Conservation (phyloP, 1,140 invertebrate genomes). For the Zaprionus davidi region DNA sequence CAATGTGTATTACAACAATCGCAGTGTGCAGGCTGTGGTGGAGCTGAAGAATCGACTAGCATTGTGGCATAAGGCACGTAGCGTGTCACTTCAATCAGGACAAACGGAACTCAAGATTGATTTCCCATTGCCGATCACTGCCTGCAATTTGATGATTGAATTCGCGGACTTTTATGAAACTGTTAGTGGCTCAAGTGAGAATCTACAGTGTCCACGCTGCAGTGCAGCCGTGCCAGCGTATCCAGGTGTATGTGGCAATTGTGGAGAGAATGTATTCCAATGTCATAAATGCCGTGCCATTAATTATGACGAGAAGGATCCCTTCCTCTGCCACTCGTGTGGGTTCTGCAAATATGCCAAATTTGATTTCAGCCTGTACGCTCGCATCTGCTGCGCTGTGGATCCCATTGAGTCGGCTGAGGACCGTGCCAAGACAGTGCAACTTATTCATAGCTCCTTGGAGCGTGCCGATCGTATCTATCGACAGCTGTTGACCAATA, state of each 20-base stretch:
- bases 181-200: constrained; percentile 93
- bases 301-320: constrained; percentile 99
- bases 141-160: constrained; percentile 99
- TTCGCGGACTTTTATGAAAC: constrained; percentile 99
- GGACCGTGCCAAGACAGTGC: constrained; percentile 97
- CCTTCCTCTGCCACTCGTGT: constrained; percentile 98
- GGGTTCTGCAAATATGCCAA: constrained; percentile 99
- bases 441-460: constrained; percentile 93
- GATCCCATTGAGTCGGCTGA: constrained; percentile 99
- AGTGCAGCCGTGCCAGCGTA: constrained; percentile 98
- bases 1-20: constrained; percentile 98
- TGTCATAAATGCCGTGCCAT: constrained; percentile 99
- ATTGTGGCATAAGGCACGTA: constrained; percentile 98
- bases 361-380: constrained; percentile 97
- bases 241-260: constrained; percentile 98
- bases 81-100: constrained; percentile 93
- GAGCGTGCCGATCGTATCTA: constrained; percentile 98
- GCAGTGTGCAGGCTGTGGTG: constrained; percentile 97
- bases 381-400: constrained; percentile 96
- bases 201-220: constrained; percentile 97
- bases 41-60: constrained; percentile 95
- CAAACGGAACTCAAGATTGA: constrained; percentile 98
- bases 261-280: constrained; percentile 99
- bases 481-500: constrained; percentile 94
- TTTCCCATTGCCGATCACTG: constrained; percentile 97